Evolutionary conservation across 2,888 invertebrate genomes (phyloP).

Genomic region (Itoplectis maculator): DNA sequence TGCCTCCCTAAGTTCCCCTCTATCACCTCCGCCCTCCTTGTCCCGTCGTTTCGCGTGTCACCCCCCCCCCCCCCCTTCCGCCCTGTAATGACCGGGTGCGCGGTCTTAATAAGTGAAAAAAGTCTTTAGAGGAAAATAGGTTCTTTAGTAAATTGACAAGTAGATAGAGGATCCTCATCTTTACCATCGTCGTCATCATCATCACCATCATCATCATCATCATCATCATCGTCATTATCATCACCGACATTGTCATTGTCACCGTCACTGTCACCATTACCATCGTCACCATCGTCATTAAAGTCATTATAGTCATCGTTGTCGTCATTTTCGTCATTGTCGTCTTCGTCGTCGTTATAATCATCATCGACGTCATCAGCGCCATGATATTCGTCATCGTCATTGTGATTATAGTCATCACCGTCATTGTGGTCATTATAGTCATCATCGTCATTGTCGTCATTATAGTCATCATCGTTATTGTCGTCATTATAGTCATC

Average conservation of each 20-base stretch:
- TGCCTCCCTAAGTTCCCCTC: constrained; percentile 1
- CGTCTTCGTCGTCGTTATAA: too few species aligned
- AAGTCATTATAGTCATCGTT: too few species aligned
- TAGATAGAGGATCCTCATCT: constrained; percentile 76
- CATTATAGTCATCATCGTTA: too few species aligned
- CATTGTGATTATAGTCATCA: too few species aligned
- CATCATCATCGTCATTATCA: constrained; percentile 41
- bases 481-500: too few species aligned
- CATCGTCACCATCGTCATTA: too few species aligned
- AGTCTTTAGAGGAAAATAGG: constrained; percentile 82
- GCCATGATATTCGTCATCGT: too few species aligned
- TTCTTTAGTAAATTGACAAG: constrained; percentile 82
- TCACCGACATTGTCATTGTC: neutral
- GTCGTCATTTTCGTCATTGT: too few species aligned
- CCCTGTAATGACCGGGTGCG: constrained; percentile 44
- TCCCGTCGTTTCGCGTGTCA: neutral
- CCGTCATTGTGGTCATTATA: too few species aligned
- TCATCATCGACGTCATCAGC: too few species aligned
- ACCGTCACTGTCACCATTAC: too few species aligned
- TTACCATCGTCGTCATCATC: constrained; percentile 45
- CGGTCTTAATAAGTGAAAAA: constrained; percentile 79
- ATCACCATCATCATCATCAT: constrained; percentile 44
- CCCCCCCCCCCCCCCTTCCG: neutral
- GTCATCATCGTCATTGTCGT: too few species aligned
- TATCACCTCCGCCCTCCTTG: neutral